A percentile compares a stretch with the other conserved stretches of the same genome.
These are phyloP conservation scores for Morbakka virulenta DNA, from an alignment of 30 jellyfish, hydroid and myxozoan species.

Conservation along the genomic window DNA sequence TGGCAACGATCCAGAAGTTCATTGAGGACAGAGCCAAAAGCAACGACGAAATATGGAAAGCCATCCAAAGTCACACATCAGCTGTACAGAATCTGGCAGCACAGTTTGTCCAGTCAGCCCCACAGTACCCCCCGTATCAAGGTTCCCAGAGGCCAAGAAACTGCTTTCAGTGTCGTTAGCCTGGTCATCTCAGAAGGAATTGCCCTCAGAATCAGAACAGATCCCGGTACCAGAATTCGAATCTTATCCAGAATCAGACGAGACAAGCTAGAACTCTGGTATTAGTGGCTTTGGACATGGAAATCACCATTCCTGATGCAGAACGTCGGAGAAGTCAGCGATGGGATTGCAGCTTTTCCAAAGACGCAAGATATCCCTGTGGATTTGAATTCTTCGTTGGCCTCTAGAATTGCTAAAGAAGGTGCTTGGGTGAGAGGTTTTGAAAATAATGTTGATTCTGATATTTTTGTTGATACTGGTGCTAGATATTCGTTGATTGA, in stretches of 20 bases:
- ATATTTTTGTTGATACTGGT: too few species aligned
- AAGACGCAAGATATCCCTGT: conserved; percentile 26
- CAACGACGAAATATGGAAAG: conserved; percentile 29
- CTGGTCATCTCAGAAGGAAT: too few species aligned
- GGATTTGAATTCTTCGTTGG: conserved; percentile 27
- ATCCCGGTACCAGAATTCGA: too few species aligned
- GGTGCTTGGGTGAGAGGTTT: conserved; percentile 17
- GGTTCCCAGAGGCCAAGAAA: too few species aligned
- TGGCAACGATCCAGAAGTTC: too few species aligned
- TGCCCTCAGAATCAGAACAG: too few species aligned
- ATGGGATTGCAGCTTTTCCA: too few species aligned
- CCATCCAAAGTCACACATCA: conserved; percentile 16
- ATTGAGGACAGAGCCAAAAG: conserved; percentile 17
- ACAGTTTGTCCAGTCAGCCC: conserved; percentile 10
- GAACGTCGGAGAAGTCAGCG: conserved; percentile 16
- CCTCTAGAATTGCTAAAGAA: conserved; percentile 21
- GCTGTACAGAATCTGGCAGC: conserved; percentile 29
- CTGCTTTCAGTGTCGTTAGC: too few species aligned
- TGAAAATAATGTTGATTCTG: conserved; percentile 19
- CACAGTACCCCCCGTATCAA: neutral
- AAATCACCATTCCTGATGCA: conserved; percentile 6
- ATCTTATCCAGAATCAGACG: too few species aligned
- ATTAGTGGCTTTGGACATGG: too few species aligned
- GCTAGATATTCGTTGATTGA: conserved; percentile 24
- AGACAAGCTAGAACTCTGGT: conserved; percentile 15